These are phyloP conservation scores for Hyperoplus lanceolatus DNA, from an alignment of 2,797 vertebrate species.

Conservation along the genomic window DNA sequence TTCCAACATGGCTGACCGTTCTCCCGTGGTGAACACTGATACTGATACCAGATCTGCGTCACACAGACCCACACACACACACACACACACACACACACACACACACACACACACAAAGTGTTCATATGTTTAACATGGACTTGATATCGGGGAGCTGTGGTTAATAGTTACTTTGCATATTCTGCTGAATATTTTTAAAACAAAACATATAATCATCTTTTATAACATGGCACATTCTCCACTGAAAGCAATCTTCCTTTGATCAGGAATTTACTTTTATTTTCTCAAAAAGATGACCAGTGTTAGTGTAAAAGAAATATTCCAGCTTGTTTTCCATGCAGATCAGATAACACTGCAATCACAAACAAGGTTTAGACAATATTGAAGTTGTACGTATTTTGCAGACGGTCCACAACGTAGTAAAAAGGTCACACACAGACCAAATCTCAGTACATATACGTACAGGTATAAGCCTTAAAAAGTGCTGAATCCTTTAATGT, in stretches of 20 bases:
- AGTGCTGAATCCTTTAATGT: not conserved
- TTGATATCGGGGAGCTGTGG: not conserved
- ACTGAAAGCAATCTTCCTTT: not conserved
- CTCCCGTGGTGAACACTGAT: constrained; percentile 70
- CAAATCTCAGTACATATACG: too few relatives aligned
- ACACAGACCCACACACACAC: not conserved
- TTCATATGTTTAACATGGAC: not conserved
- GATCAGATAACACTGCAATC: not conserved
- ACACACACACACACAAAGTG: too few relatives aligned
- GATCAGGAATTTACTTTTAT: not conserved
- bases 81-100: too few relatives aligned
- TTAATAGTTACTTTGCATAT: not conserved
- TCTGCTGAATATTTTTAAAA: not conserved
- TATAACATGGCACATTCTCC: not conserved
- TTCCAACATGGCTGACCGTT: constrained; percentile 70
- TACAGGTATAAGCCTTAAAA: too few relatives aligned
- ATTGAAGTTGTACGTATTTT: not conserved
- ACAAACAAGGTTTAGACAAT: not conserved
- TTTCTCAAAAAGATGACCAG: not conserved
- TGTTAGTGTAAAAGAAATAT: not conserved
- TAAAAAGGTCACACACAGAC: not conserved
- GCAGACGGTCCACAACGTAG: not conserved
- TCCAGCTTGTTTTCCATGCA: not conserved
- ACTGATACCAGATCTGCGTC: constrained; percentile 47
- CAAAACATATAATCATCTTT: not conserved